Conservation (phyloP, 2,888 invertebrate genomes). For the Muschampia plurimacula region DNA sequence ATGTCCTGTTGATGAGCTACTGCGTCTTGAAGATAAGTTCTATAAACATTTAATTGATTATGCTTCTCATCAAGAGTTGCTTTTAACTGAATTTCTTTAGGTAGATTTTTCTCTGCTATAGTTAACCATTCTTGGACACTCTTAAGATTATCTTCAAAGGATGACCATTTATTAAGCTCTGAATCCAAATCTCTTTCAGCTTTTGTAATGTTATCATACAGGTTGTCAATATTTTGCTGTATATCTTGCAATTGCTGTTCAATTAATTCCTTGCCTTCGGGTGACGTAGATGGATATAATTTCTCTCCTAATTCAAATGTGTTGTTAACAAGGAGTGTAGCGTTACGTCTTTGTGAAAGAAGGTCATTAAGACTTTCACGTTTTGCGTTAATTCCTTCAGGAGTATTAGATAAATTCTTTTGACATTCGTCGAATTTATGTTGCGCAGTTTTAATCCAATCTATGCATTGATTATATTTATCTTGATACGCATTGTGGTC, state of each 20-base stretch:
- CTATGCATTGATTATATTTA: conserved; percentile 93
- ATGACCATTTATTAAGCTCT: conserved; percentile 94
- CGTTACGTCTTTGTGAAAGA: conserved; percentile 90
- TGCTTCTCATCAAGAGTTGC: conserved; percentile 96
- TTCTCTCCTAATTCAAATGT: conserved; percentile 96
- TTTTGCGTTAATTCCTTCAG: conserved; percentile 89
- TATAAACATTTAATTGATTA: conserved; percentile 93
- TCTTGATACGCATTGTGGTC: conserved; percentile 93
- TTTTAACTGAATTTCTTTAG: conserved; percentile 92
- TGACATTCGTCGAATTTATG: conserved; percentile 89
- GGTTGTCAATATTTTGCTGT: conserved; percentile 91
- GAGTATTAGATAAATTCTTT: conserved; percentile 87
- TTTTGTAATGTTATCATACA: conserved; percentile 92
- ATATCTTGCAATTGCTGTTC: conserved; percentile 93
- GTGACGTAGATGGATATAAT: conserved; percentile 93
- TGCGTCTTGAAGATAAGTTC: conserved; percentile 93
- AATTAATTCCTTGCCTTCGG: conserved; percentile 94
- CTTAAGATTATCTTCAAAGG: conserved; percentile 94
- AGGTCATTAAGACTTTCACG: conserved; percentile 90
- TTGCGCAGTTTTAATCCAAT: conserved; percentile 92
- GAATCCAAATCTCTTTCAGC: conserved; percentile 93
- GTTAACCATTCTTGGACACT: conserved; percentile 92
- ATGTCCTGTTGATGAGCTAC: conserved; percentile 94
- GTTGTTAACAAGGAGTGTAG: conserved; percentile 91
- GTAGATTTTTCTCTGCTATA: conserved; percentile 90